A percentile compares a stretch with the other conserved stretches of the same genome.
phyloP scores from a whole-genome alignment of 2,797 vertebrate species.

The Schizopygopsis malacanthus region DNA sequence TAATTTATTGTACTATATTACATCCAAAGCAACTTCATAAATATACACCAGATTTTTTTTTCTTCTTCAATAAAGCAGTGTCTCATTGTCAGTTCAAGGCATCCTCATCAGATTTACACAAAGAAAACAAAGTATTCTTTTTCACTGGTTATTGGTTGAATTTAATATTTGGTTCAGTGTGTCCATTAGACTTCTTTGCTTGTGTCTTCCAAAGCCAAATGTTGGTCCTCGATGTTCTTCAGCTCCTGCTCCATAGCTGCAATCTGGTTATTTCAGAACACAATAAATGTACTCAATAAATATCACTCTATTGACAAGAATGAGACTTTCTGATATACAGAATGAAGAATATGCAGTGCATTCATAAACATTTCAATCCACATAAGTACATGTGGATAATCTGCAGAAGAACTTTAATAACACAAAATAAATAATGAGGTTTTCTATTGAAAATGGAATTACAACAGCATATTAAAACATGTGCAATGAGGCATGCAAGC shows the following conservation, averaged over 20 bases:
- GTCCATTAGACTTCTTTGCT: constrained; percentile 28
- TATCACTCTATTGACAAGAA: constrained; percentile 13
- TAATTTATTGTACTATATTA: constrained; percentile 49
- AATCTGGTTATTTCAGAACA: constrained; percentile 66
- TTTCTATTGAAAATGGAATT: background rate
- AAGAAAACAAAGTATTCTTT: background rate
- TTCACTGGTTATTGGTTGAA: background rate
- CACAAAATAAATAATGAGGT: background rate
- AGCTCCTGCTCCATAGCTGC: constrained; percentile 72
- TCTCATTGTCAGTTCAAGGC: background rate
- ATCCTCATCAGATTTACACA: background rate
- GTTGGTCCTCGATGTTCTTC: constrained; percentile 73
- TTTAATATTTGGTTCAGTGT: background rate
- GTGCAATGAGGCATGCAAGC: background rate
- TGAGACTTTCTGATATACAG: background rate
- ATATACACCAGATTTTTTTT: background rate
- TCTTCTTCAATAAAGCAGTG: background rate
- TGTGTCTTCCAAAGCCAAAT: constrained; percentile 61
- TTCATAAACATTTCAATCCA: constrained; percentile 18
- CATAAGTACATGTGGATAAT: constrained; percentile 9
- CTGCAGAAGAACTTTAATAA: constrained; percentile 9
- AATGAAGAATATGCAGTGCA: constrained; percentile 17
- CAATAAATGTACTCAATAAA: constrained; percentile 18
- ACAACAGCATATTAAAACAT: background rate
- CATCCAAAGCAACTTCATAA: constrained; percentile 11